Conservation (phyloP, 2,888 invertebrate species). For the Ennomos quercinarius region DNA sequence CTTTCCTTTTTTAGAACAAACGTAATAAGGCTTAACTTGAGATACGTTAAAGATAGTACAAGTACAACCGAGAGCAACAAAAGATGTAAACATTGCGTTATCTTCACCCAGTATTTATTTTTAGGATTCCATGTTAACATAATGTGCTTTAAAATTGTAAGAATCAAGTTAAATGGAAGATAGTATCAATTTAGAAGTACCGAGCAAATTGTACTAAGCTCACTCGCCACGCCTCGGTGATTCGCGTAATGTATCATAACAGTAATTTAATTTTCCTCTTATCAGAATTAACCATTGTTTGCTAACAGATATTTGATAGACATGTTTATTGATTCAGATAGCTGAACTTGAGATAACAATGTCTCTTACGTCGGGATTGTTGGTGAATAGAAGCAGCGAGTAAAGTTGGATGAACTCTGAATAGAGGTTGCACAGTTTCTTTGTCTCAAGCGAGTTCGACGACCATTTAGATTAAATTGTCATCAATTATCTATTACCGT, state of each 20-base stretch:
- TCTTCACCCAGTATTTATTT: background rate
- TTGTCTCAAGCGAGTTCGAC: constrained; percentile 43
- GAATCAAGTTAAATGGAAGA: constrained; percentile 3
- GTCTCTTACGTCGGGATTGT: constrained; percentile 31
- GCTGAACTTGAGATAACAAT: constrained; percentile 34
- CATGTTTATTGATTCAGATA: constrained; percentile 48
- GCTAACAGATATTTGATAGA: constrained; percentile 42
- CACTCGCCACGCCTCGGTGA: constrained; percentile 45
- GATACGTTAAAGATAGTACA: constrained; percentile 14
- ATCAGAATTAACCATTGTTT: constrained; percentile 55
- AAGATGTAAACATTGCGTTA: background rate
- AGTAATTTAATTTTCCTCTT: constrained; percentile 52
- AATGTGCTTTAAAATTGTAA: background rate
- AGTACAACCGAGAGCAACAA: background rate
- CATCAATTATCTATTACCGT: constrained; percentile 28
- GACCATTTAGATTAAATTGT: constrained; percentile 36
- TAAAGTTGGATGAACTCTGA: constrained; percentile 47
- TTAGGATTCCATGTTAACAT: too few species aligned
- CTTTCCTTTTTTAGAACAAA: constrained; percentile 25
- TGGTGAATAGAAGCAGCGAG: constrained; percentile 19
- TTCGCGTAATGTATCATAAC: constrained; percentile 47
- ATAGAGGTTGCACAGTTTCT: constrained; percentile 38
- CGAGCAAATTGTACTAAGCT: constrained; percentile 16
- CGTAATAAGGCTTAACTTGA: constrained; percentile 24
- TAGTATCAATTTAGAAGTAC: background rate